phyloP scores from a whole-genome alignment of 2,113 vertebrate species.

The Microcebus lehilahytsara region DNA sequence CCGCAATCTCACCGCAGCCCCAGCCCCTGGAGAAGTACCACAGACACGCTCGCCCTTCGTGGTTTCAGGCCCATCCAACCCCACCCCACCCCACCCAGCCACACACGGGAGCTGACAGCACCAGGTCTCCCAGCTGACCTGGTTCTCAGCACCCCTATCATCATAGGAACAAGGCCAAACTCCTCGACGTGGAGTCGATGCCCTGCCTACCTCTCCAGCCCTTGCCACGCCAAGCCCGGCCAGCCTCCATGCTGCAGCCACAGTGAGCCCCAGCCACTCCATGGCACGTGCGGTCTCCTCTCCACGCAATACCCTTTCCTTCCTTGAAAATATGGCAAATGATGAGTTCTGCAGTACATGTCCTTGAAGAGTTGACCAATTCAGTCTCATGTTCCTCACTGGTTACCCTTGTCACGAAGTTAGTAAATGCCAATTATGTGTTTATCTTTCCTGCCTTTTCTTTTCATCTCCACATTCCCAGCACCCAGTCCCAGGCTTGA shows the following conservation, averaged over 20 bases:
- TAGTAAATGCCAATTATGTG: too few species aligned
- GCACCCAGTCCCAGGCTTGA: too few species aligned
- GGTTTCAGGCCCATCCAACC: not conserved
- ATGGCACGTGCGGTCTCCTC: accelerated
- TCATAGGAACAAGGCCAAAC: not conserved
- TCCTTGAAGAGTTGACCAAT: not conserved
- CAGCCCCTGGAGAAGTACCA: not conserved
- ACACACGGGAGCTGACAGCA: too few species aligned
- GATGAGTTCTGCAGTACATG: not conserved
- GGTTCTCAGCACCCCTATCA: accelerated
- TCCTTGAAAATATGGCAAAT: not conserved
- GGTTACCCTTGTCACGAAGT: not conserved
- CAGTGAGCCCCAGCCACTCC: not conserved
- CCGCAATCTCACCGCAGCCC: not conserved
- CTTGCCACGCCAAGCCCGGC: not conserved
- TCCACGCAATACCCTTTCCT: not conserved
- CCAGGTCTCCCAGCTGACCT: not conserved
- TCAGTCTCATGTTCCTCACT: not conserved
- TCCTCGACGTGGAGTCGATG: not conserved
- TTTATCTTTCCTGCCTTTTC: not conserved
- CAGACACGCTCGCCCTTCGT: not conserved
- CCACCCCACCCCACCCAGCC: too few species aligned
- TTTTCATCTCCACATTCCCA: not conserved
- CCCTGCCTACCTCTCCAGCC: not conserved
- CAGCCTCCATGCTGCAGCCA: not conserved